Percentiles rank a stretch among this genome's conserved stretches.
phyloP scores from a whole-genome alignment of 2,888 invertebrate species.

The Dynastes maya region DNA sequence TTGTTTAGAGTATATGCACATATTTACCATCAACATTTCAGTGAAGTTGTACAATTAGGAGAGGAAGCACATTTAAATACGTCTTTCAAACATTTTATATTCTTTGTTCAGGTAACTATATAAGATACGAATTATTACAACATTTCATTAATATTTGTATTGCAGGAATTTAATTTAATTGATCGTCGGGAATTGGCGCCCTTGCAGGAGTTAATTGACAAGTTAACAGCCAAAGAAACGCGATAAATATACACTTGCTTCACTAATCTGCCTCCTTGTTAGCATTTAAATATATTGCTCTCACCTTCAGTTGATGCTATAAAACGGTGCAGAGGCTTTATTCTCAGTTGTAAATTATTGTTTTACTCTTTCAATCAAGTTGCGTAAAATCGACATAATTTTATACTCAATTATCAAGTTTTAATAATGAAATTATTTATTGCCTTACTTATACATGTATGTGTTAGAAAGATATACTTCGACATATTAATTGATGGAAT shows the following conservation, averaged over 20 bases:
- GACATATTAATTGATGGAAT: slow-evolving; percentile 16
- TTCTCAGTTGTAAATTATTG: slow-evolving; percentile 31
- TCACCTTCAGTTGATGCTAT: slow-evolving; percentile 43
- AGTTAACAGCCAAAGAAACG: slow-evolving; percentile 91
- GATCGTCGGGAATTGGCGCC: slow-evolving; percentile 97
- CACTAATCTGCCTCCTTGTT: slow-evolving; percentile 43
- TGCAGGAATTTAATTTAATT: slow-evolving; percentile 96
- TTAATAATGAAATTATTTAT: slow-evolving; percentile 5
- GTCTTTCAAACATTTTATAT: slow-evolving; percentile 99
- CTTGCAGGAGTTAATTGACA: slow-evolving; percentile 97
- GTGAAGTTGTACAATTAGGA: slow-evolving; percentile 96
- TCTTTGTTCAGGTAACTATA: slow-evolving; percentile 87
- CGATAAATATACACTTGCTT: slow-evolving; percentile 75
- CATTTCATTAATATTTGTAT: slow-evolving; percentile 65
- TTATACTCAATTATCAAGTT: slow-evolving; percentile 13
- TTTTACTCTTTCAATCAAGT: slow-evolving; percentile 18
- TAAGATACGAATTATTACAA: background rate
- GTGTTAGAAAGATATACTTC: background rate
- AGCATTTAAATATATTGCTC: slow-evolving; percentile 43
- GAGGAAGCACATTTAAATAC: slow-evolving; percentile 99
- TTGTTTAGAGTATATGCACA: slow-evolving; percentile 99
- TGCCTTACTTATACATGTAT: background rate
- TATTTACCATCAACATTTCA: slow-evolving; percentile 99
- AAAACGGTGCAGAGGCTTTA: slow-evolving; percentile 45
- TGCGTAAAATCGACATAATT: slow-evolving; percentile 1